Percentiles rank a stretch among this genome's conserved stretches.
Conservation (phyloP, 2,113 vertebrate genomes). For the Xyliphius kryptos region DNA sequence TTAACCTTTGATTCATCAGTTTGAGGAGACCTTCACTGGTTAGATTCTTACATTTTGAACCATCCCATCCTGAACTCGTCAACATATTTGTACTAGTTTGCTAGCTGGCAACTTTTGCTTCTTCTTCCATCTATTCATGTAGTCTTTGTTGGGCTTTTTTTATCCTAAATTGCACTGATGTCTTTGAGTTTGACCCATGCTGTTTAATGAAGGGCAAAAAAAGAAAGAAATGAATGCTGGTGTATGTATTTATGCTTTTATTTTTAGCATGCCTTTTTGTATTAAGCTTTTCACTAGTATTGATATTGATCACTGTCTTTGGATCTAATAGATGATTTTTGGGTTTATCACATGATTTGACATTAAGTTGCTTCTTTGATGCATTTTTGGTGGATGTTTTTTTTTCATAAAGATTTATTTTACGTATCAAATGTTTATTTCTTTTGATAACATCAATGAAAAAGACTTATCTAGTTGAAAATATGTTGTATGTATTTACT, state of each 20-base stretch:
- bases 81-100: no score
- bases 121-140: no score
- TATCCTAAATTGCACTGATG: no score
- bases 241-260: background rate
- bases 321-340: background rate
- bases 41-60: conserved; percentile 11
- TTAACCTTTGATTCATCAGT: conserved; percentile 40
- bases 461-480: no score
- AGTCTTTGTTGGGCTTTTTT: no score
- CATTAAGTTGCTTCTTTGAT: background rate
- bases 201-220: background rate
- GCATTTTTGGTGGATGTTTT: background rate
- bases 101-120: no score
- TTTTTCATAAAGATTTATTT: background rate
- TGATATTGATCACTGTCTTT: background rate
- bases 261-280: background rate
- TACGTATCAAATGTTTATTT: no score
- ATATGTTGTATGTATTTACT: no score
- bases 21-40: conserved; percentile 26
- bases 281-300: background rate
- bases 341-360: no score
- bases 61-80: background rate
- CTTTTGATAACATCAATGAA: no score
- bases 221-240: background rate
- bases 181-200: no score